Evolutionary conservation across 2,888 invertebrate species (phyloP).

Genomic region (Gisinianus flammeolus): DNA sequence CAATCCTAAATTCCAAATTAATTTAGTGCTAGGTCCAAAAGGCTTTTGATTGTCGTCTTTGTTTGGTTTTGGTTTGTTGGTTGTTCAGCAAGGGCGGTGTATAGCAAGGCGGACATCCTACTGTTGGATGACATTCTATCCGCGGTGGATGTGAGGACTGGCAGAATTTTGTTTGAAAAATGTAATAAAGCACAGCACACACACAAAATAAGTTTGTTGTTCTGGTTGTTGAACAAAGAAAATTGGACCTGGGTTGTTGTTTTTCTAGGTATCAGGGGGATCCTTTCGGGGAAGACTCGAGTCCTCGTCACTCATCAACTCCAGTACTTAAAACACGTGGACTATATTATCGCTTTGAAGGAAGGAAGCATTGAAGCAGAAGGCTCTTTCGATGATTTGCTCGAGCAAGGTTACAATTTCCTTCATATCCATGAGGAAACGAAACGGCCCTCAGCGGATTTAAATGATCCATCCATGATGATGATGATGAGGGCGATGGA

Average conservation of each 20-base stretch:
- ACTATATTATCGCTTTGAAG: conserved; percentile 70
- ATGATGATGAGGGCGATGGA: no score
- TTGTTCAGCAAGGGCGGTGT: conserved; percentile 58
- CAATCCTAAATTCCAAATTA: no score
- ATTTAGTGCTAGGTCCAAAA: no score
- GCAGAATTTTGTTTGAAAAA: conserved; percentile 62
- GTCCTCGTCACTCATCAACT: conserved; percentile 77
- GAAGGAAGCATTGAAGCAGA: conserved; percentile 67
- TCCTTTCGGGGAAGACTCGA: conserved; percentile 62
- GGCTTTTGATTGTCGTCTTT: no score
- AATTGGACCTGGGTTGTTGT: no score
- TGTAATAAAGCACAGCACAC: conserved; percentile 46
- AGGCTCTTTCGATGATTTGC: conserved; percentile 72
- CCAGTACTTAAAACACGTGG: conserved; percentile 75
- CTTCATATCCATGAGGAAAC: no score
- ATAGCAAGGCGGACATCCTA: conserved; percentile 60
- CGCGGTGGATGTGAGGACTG: conserved; percentile 62
- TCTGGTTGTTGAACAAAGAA: no score
- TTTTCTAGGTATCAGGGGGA: conserved; percentile 60
- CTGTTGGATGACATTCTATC: conserved; percentile 65
- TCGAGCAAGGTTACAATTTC: no score
- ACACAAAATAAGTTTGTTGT: no score
- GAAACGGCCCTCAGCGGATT: no score
- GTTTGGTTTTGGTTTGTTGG: no score
- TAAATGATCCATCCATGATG: no score